Evolutionary conservation across 2,797 vertebrate species (phyloP), one percentile per base, ranked within the genome.

Genomic region (Acanthopagrus latus): DNA sequence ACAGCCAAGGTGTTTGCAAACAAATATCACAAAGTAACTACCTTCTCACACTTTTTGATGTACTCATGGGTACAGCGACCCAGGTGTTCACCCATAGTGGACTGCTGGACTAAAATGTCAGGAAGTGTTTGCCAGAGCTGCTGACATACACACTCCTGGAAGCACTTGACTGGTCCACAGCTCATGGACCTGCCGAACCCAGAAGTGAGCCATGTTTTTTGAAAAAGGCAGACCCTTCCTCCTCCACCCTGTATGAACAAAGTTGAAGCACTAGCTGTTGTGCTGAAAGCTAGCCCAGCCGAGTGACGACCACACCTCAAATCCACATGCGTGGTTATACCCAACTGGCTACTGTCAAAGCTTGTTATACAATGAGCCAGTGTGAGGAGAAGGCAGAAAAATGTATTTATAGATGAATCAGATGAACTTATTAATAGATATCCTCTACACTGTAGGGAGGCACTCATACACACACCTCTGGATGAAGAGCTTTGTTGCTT

Each of bases 351-450:
- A 63, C 79, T 84, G 88, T 88, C 86, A 90, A 51, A 90, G 80
- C 78, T 86, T 74, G 68, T 89, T 84, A 89, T 64, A 68, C 80
- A 78, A 76, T 5, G 20, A 78, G 68, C 60, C 83, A 64, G 80
- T 66, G 80, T 66, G 77, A 78, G 67, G 88, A 85, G 85, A 84
- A 86, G 69, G 78, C 86, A 85, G 73, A 87, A 78, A 89, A 82
- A 85, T 87, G 78, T 93, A 93, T 93, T 93, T 91, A 93, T 93
- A 93, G 92, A 92, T 90, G 80, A 88, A 92, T 91, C 86, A 84
- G 84, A 90, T 87, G 64, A 84, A 89, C 72, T 80, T 93, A 92
- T 93, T 91, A 93, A 93, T 93, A 93, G 89, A 91, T 82, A 84
- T 88, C 76, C 70, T 91, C 78, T 71, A 86, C 84, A 87, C 78